A percentile compares a stretch with the other conserved stretches of the same genome.
Evolutionary conservation across 2,888 invertebrate genomes (phyloP).

Genomic region (Eretmocerus hayati): DNA sequence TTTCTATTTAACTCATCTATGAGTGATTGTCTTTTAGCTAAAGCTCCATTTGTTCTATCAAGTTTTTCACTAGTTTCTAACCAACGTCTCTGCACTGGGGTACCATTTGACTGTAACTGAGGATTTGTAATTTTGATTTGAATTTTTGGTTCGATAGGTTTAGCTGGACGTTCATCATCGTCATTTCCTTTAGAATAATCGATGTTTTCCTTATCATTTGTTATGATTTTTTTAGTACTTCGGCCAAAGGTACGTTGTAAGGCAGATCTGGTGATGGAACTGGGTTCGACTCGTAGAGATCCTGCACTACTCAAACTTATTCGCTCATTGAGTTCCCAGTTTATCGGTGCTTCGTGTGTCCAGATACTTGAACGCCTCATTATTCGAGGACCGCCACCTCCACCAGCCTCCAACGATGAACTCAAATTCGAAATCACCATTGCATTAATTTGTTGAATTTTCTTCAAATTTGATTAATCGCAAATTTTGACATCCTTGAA

Average conservation of each 20-base stretch:
- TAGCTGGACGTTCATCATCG: neutral
- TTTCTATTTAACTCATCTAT: constrained; percentile 43
- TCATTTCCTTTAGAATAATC: neutral
- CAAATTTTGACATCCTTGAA: too few relatives aligned
- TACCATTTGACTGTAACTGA: constrained; percentile 8
- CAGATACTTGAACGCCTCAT: too few relatives aligned
- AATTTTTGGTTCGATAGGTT: too few relatives aligned
- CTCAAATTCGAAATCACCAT: too few relatives aligned
- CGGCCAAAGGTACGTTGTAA: too few relatives aligned
- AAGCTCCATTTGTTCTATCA: constrained; percentile 39
- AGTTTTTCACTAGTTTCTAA: constrained; percentile 30
- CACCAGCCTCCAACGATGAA: too few relatives aligned
- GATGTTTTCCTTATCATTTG: too few relatives aligned
- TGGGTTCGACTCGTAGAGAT: constrained; percentile 14
- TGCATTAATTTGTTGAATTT: too few relatives aligned
- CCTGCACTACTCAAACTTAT: constrained; percentile 41
- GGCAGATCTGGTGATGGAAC: neutral
- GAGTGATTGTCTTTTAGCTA: constrained; percentile 38
- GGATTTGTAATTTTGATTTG: too few relatives aligned
- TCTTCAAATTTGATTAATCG: too few relatives aligned
- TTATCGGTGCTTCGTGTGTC: constrained; percentile 28
- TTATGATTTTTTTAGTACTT: neutral
- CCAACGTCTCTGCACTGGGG: constrained; percentile 29
- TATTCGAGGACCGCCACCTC: too few relatives aligned
- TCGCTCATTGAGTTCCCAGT: constrained; percentile 44